These are phyloP conservation scores for Anastrepha ludens DNA, from an alignment of 1,140 invertebrate species.

Conservation along the genomic window DNA sequence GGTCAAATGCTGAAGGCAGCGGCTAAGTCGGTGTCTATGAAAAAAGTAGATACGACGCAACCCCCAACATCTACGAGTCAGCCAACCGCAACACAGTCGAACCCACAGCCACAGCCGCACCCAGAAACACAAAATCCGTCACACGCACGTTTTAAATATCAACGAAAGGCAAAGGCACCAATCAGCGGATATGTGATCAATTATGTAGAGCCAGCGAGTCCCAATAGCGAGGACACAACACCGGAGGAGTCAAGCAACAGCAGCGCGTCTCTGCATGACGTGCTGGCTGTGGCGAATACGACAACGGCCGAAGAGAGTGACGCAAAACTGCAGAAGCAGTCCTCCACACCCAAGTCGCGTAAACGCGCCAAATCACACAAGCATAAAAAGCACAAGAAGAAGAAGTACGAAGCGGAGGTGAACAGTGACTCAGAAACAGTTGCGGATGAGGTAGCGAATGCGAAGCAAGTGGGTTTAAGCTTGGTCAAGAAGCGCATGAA, in stretches of 20 bases:
- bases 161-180: slow-evolving; percentile 7
- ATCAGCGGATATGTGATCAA: slow-evolving; percentile 20
- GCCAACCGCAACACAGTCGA: not conserved
- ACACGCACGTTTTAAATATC: not conserved
- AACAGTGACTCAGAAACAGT: not conserved
- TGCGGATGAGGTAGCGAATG: not conserved
- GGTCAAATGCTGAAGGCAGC: not conserved
- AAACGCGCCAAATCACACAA: slow-evolving; percentile 44
- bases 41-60: not conserved
- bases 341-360: not conserved
- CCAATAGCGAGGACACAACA: not conserved
- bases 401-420: not conserved
- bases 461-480: not conserved
- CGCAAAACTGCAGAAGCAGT: not conserved
- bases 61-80: too few relatives aligned
- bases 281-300: not conserved
- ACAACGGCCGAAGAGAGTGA: not conserved
- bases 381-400: slow-evolving; percentile 34
- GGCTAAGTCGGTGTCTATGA: not conserved
- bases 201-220: slow-evolving; percentile 8
- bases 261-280: not conserved
- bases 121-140: not conserved
- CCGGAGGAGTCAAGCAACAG: slow-evolving; percentile 21
- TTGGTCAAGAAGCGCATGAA: not conserved
- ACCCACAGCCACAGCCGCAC: not conserved